phyloP scores from a whole-genome alignment of 2,888 invertebrate species.

The Xylophagus ater region DNA sequence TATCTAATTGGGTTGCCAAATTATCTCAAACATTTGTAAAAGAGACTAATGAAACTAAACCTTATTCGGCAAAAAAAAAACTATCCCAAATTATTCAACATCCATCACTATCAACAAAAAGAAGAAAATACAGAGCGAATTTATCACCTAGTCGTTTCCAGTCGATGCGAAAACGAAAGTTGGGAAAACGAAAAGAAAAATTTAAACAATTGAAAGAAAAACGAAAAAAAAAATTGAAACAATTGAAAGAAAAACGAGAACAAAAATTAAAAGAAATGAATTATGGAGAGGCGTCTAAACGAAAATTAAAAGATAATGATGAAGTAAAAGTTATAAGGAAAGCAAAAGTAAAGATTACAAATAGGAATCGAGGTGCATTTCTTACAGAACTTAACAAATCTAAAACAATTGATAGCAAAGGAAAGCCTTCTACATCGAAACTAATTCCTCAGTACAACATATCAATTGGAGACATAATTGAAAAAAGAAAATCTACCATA shows the following conservation, averaged over 20 bases:
- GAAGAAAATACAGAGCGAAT: slow-evolving; percentile 29
- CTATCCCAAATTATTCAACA: slow-evolving; percentile 27
- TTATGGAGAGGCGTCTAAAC: slow-evolving; percentile 16
- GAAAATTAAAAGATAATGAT: slow-evolving; percentile 13
- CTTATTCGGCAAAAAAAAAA: too few species aligned
- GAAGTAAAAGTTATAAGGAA: slow-evolving; percentile 18
- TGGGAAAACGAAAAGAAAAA: slow-evolving; percentile 27
- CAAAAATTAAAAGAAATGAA: slow-evolving; percentile 28
- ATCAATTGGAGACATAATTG: neutral
- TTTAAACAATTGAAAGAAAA: slow-evolving; percentile 14
- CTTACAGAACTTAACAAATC: slow-evolving; percentile 35
- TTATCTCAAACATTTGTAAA: too few species aligned
- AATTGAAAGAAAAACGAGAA: slow-evolving; percentile 26
- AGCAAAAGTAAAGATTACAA: slow-evolving; percentile 41
- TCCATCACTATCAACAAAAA: slow-evolving; percentile 25
- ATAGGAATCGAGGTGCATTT: slow-evolving; percentile 46
- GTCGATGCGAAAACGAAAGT: too few species aligned
- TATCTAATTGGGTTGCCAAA: too few species aligned
- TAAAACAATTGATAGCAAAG: neutral
- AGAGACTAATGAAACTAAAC: too few species aligned
- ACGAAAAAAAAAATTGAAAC: slow-evolving; percentile 18
- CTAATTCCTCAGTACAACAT: neutral
- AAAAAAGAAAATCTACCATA: neutral
- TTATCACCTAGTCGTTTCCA: too few species aligned
- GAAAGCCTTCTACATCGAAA: neutral